Evolutionary conservation across 2,888 invertebrate genomes (phyloP).

Genomic region (Gastrophysa polygoni): DNA sequence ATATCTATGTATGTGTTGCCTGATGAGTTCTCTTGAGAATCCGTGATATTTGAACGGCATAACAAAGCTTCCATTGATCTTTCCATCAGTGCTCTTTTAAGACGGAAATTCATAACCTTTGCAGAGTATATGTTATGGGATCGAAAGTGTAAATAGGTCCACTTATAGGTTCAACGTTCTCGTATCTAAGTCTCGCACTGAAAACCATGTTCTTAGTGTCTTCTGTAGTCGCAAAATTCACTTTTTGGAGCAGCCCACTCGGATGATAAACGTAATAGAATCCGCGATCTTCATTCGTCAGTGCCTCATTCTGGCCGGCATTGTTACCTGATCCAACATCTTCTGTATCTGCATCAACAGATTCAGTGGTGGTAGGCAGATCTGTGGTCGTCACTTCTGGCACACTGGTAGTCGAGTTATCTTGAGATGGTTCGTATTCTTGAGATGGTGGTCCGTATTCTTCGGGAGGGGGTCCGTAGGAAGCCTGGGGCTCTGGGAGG

Average conservation of each 20-base stretch:
- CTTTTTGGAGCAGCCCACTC: conserved; percentile 66
- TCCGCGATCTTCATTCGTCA: conserved; percentile 57
- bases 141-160: conserved; percentile 66
- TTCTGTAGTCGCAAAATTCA: conserved; percentile 64
- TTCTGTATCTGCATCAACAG: conserved; percentile 18
- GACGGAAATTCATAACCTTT: conserved; percentile 11
- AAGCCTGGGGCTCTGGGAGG: conserved; percentile 14
- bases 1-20: too few relatives aligned
- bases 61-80: too few relatives aligned
- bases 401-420: conserved; percentile 37
- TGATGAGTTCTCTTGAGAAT: too few relatives aligned
- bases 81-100: too few relatives aligned
- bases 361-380: conserved; percentile 26
- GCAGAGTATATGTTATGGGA: conserved; percentile 40
- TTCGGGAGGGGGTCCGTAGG: conserved; percentile 24
- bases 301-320: conserved; percentile 8
- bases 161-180: conserved; percentile 66
- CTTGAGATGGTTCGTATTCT: conserved; percentile 17
- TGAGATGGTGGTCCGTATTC: conserved; percentile 18
- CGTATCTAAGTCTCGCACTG: conserved; percentile 67
- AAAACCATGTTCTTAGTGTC: conserved; percentile 66
- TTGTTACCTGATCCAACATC: conserved; percentile 20
- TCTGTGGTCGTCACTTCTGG: conserved; percentile 46
- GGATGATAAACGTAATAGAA: conserved; percentile 71
- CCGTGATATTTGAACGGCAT: too few relatives aligned